Base-by-base conservation (phyloP, 1,140 invertebrate genomes). In the Drosophila trapezifrons region DNA sequence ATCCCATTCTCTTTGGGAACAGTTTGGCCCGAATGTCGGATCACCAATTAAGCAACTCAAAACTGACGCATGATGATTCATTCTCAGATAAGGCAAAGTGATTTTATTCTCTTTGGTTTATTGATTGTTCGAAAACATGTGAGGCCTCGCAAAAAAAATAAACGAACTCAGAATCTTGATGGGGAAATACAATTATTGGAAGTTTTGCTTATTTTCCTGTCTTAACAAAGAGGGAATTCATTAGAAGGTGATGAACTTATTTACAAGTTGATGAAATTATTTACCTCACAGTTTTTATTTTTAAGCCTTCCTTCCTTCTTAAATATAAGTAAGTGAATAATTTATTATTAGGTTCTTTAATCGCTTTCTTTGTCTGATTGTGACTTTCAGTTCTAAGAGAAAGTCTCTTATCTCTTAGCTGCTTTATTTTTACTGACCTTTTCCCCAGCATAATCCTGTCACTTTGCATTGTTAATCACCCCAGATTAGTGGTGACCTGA, bases 41-140 rank as follows among this genome's bases (percentile, higher is more conserved):
- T 67, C 35, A 9, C 65, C 69, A 56, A 71, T 70, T 71, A 70
- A 32, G 42, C 52, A 32, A 71, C 69, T 71, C 42, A 29, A 49
- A 71, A 71, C 69, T 71, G 66, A 71, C 65, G 67, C 35, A 70
- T 15, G 38, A 12, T 25, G 66, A 72, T 49, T 72, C 69, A 72
- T 49, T 70, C 13, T 10, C 7, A 17, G 69, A 72, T 72, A 72
- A 37, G 20, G 6, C n/a, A 17, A 40, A 32, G 27, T 56, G 66
- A 37, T 71, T 71, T 42, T 35, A 29, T 71, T 46, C 38, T n/a
- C 29, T 45, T 38, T 18, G 10, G 29, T 27, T 66, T 55, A 22
- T 67, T 66, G 38, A 37, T 25, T 12, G 22, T 37, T 27, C n/a
- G 8, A 22, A 27, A 65, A 27, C 22, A n/a, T 25, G 20, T 22